These are phyloP conservation scores for Spinibarbus caldwelli DNA, from an alignment of 2,797 vertebrate genomes.

Conservation along the genomic window DNA sequence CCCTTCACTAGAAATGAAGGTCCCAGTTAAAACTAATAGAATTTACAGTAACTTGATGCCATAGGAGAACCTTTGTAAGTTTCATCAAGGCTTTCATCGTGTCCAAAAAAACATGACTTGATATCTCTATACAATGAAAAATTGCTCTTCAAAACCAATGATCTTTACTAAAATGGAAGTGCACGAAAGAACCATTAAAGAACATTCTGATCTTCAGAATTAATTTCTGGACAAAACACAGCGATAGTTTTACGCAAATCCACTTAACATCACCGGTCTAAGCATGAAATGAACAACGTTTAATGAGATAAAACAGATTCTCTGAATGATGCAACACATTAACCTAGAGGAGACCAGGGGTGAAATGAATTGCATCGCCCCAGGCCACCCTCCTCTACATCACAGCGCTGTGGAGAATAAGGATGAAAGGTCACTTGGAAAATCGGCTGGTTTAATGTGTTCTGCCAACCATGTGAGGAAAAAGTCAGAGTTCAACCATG, in stretches of 20 bases:
- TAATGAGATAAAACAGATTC: neutral
- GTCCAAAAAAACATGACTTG: neutral
- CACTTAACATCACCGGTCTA: neutral
- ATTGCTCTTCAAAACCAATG: constrained; percentile 1
- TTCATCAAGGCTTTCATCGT: neutral
- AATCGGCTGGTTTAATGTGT: constrained; percentile 5
- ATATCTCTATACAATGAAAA: neutral
- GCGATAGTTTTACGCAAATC: neutral
- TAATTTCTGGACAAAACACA: neutral
- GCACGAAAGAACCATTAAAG: neutral
- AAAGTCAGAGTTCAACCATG: constrained; percentile 42
- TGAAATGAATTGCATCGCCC: constrained; percentile 13
- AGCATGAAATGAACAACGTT: neutral
- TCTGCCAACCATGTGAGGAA: constrained; percentile 26
- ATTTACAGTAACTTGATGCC: neutral
- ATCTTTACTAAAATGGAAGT: neutral
- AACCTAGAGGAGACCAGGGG: constrained; percentile 21
- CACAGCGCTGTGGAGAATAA: neutral
- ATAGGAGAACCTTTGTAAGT: too few species aligned
- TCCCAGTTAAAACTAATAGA: neutral
- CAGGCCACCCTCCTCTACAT: neutral
- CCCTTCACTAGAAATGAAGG: neutral
- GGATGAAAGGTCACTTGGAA: constrained; percentile 19
- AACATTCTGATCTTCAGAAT: neutral
- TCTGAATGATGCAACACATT: neutral